Conservation (phyloP, 2,113 vertebrate species). For the Colinus virginianus region DNA sequence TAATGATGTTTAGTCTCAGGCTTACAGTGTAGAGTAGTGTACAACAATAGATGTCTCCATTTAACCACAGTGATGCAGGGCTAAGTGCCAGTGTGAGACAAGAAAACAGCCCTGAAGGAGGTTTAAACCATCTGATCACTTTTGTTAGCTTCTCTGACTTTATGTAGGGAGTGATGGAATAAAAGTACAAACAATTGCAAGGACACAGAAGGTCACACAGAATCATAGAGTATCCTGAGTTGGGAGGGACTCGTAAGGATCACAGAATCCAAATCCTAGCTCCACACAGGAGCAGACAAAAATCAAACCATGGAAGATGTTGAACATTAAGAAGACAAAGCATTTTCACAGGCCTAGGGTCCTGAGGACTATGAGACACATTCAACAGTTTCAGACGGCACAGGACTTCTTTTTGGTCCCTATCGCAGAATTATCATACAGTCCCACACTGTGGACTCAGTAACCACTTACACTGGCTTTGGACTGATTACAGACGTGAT, state of each 20-base stretch:
- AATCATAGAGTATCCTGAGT: too few relatives aligned
- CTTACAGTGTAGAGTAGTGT: background rate
- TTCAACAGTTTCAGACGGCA: background rate
- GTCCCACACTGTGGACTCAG: background rate
- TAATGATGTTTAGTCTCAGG: background rate
- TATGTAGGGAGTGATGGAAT: background rate
- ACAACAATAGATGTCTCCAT: background rate
- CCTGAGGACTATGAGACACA: background rate
- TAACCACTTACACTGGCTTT: background rate
- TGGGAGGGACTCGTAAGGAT: too few relatives aligned
- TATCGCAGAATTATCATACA: background rate
- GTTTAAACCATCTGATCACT: background rate
- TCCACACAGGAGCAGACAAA: too few relatives aligned
- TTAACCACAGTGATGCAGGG: background rate
- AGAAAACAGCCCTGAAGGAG: background rate
- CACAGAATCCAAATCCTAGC: too few relatives aligned
- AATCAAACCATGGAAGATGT: background rate
- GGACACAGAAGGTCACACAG: background rate
- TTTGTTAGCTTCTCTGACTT: accelerated
- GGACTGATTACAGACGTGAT: background rate
- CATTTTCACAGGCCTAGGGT: background rate
- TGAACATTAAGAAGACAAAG: background rate
- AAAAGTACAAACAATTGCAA: background rate
- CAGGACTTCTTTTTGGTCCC: background rate
- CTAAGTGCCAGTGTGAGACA: background rate